Conservation (phyloP, 23 tunicate genomes). For the Ascidia mentula region DNA sequence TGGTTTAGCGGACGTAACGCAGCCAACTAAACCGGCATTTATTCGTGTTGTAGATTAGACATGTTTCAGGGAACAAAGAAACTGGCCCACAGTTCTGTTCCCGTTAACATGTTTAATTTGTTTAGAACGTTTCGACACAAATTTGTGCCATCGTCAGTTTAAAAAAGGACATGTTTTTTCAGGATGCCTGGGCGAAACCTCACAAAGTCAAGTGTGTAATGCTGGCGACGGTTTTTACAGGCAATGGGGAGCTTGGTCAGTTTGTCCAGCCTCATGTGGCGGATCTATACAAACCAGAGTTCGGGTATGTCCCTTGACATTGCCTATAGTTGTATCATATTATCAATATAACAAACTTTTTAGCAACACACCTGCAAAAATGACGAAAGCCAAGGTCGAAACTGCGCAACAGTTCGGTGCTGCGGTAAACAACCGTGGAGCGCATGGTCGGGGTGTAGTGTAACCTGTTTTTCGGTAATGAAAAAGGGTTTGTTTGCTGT, state of each 20-base stretch:
- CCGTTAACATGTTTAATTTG: too few relatives aligned
- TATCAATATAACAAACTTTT: not conserved
- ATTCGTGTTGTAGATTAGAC: too few relatives aligned
- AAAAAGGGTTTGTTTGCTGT: not conserved
- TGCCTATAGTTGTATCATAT: too few relatives aligned
- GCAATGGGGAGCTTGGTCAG: conserved; percentile 68
- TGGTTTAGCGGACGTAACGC: too few relatives aligned
- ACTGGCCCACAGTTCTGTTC: too few relatives aligned
- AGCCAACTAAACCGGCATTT: too few relatives aligned
- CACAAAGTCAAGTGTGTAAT: conserved; percentile 46
- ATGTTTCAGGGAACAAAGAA: too few relatives aligned
- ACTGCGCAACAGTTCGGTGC: not conserved
- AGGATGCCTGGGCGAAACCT: conserved; percentile 67
- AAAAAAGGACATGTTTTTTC: too few relatives aligned
- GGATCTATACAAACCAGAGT: conserved; percentile 40
- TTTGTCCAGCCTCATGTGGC: conserved; percentile 74
- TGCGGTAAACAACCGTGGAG: not conserved
- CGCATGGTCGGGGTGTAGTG: not conserved
- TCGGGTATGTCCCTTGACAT: conserved; percentile 14
- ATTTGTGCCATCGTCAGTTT: too few relatives aligned
- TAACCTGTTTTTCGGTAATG: not conserved
- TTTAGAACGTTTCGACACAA: too few relatives aligned
- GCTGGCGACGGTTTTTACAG: conserved; percentile 45
- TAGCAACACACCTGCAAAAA: not conserved
- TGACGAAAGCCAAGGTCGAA: not conserved